These are phyloP conservation scores for Paralinhomoeus sp. DNA, from an alignment of 2,888 invertebrate species.

Conservation along the genomic window DNA sequence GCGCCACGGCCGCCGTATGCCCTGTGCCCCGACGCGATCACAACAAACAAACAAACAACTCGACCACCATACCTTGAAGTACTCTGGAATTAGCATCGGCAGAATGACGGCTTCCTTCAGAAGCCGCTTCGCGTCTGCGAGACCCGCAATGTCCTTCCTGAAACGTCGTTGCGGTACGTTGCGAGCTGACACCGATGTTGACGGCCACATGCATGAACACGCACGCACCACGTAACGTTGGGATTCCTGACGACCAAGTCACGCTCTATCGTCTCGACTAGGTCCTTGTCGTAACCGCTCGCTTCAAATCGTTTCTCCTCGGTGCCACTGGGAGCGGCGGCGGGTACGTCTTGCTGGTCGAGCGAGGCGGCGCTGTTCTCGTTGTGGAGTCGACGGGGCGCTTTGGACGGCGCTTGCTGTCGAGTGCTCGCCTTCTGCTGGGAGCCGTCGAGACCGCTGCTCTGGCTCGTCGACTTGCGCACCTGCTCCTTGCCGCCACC, in stretches of 20 bases:
- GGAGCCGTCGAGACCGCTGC: not conserved
- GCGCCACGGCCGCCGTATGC: constrained; percentile 50
- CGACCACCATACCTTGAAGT: constrained; percentile 42
- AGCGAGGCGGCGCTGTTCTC: no score
- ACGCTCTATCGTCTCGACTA: constrained; percentile 75
- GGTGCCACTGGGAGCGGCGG: no score
- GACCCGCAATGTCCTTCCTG: constrained; percentile 30
- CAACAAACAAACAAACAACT: not conserved
- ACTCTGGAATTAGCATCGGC: constrained; percentile 92
- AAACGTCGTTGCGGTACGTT: no score
- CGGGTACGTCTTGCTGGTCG: no score
- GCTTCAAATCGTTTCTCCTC: constrained; percentile 54
- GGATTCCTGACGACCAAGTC: constrained; percentile 93
- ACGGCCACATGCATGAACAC: no score
- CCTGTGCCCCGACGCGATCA: constrained; percentile 26
- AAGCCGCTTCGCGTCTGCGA: constrained; percentile 37
- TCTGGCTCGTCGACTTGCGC: constrained; percentile 1
- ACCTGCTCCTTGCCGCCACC: not conserved
- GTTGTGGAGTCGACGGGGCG: not conserved
- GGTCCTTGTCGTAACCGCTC: constrained; percentile 56
- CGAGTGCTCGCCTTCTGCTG: not conserved
- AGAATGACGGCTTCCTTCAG: constrained; percentile 89
- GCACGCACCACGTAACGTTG: constrained; percentile 73
- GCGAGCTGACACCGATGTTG: no score
- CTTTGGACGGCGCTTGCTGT: not conserved